Conservation (phyloP, 2,888 invertebrate species). For the Drosophila meridiana region DNA sequence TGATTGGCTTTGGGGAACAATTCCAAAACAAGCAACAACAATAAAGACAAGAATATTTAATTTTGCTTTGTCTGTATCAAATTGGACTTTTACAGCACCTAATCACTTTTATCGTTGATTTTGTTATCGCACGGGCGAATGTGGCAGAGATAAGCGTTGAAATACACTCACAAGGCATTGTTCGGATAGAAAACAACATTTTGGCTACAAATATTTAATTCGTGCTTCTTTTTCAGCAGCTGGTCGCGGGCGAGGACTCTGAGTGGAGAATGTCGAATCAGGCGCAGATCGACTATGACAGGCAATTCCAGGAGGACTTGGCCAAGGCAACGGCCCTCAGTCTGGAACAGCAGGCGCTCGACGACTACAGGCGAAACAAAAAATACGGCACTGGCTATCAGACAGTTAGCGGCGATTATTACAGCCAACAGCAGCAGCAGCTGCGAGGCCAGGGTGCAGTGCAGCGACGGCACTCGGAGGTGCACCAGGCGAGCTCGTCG, state of each 20-base stretch:
- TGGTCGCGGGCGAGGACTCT: conserved; percentile 35
- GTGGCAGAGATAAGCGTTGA: conserved; percentile 51
- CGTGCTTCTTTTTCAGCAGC: conserved; percentile 27
- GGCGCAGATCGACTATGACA: conserved; percentile 89
- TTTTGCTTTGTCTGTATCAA: conserved; percentile 14
- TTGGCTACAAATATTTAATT: conserved; percentile 11
- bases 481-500: conserved; percentile 30
- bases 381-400: conserved; percentile 85
- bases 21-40: conserved; percentile 11
- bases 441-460: conserved; percentile 51
- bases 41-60: conserved; percentile 3
- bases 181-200: conserved; percentile 49
- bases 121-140: conserved; percentile 61
- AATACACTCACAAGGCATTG: conserved; percentile 41
- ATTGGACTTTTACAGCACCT: conserved; percentile 50
- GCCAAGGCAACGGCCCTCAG: conserved; percentile 95
- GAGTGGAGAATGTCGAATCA: conserved; percentile 82
- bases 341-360: conserved; percentile 93
- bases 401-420: conserved; percentile 39
- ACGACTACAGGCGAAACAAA: conserved; percentile 89
- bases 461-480: conserved; percentile 79
- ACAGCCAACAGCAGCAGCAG: conserved; percentile 53
- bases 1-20: conserved; percentile 21
- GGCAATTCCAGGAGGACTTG: conserved; percentile 93
- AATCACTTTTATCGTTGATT: conserved; percentile 67